A percentile compares a stretch with the other conserved stretches of the same genome.
These are phyloP conservation scores for Cygnus atratus DNA, from an alignment of 2,113 vertebrate genomes.

Conservation along the genomic window DNA sequence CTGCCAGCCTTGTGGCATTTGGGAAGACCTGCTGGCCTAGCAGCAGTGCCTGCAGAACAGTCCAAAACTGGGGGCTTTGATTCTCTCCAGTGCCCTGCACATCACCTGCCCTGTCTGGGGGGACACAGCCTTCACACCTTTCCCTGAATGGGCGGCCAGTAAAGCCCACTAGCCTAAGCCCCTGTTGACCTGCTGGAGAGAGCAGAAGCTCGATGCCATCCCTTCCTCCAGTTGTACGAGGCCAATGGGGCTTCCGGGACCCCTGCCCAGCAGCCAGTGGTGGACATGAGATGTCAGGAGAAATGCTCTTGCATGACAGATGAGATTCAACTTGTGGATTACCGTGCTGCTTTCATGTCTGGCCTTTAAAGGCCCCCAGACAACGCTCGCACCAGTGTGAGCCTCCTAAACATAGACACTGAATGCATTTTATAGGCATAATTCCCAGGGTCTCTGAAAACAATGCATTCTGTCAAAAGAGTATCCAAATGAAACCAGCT, in stretches of 20 bases:
- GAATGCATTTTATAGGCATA: conserved; percentile 3
- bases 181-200: background rate
- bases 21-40: background rate
- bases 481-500: background rate
- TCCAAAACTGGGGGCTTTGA: background rate
- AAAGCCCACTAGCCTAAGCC: background rate
- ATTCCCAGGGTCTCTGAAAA: conserved; percentile 55
- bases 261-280: fast-evolving
- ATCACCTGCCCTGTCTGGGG: background rate
- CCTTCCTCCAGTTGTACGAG: background rate
- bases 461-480: conserved; percentile 53
- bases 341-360: background rate
- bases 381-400: background rate
- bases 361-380: conserved; percentile 34
- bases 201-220: background rate
- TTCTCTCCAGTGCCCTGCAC: background rate
- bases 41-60: fast-evolving
- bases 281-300: fast-evolving
- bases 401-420: background rate
- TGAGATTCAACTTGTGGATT: background rate
- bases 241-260: background rate
- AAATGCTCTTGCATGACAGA: background rate
- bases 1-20: background rate
- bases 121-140: background rate
- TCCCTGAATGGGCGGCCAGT: background rate